phyloP scores from a whole-genome alignment of 2,888 invertebrate species.

The Drosophila mercatorum region DNA sequence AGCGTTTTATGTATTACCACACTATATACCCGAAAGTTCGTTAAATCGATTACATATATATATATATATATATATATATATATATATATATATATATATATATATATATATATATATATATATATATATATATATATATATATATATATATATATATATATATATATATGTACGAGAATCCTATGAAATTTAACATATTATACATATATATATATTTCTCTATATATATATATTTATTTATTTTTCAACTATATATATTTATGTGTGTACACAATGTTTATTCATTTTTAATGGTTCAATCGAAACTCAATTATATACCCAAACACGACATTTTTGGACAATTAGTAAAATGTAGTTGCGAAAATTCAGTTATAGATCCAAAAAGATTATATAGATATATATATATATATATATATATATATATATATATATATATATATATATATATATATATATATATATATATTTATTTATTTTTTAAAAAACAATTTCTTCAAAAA shows the following conservation, averaged over 20 bases:
- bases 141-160: constrained; percentile 22
- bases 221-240: constrained; percentile 31
- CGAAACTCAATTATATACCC: constrained; percentile 20
- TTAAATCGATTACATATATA: constrained; percentile 10
- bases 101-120: constrained; percentile 17
- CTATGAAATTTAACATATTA: constrained; percentile 13
- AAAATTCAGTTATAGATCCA: constrained; percentile 32
- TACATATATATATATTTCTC: constrained; percentile 19
- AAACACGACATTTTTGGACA: constrained; percentile 27
- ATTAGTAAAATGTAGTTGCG: constrained; percentile 50
- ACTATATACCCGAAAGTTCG: constrained; percentile 19
- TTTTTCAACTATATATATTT: constrained; percentile 45
- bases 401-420: not conserved
- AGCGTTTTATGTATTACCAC: constrained; percentile 22
- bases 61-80: constrained; percentile 10
- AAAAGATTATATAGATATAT: too few species aligned
- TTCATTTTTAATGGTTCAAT: constrained; percentile 52
- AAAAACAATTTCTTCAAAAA: constrained; percentile 1
- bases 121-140: constrained; percentile 6
- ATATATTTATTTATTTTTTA: constrained; percentile 8
- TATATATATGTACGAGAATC: constrained; percentile 4
- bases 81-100: constrained; percentile 34
- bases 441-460: not conserved
- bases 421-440: not conserved
- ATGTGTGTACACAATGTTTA: constrained; percentile 50